A percentile compares a stretch with the other conserved stretches of the same genome.
These are phyloP conservation scores for Sebastes kiyomatsui DNA, from an alignment of 2,797 vertebrate genomes.

Conservation along the genomic window DNA sequence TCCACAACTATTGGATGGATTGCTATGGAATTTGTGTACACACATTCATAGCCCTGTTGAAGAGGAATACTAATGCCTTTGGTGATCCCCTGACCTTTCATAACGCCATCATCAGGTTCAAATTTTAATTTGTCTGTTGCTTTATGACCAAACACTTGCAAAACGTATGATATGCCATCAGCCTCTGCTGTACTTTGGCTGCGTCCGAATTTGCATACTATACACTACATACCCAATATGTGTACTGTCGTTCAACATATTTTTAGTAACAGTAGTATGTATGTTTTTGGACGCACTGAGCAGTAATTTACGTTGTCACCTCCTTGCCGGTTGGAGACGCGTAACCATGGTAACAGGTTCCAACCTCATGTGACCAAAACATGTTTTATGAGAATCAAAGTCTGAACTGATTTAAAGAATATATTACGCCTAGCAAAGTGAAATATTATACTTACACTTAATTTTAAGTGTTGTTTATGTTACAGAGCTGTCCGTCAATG, in stretches of 20 bases:
- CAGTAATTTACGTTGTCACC: background rate
- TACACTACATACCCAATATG: background rate
- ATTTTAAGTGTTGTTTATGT: too few species aligned
- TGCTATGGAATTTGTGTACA: background rate
- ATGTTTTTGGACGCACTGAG: background rate
- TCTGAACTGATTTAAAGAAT: too few species aligned
- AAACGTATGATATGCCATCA: background rate
- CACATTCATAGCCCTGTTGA: fast-evolving
- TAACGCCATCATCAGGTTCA: background rate
- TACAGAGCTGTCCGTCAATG: too few species aligned
- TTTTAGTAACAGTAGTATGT: background rate
- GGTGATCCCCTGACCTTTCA: too few species aligned
- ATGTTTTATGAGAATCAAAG: too few species aligned
- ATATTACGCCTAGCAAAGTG: background rate
- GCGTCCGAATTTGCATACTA: background rate
- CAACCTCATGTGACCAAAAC: too few species aligned
- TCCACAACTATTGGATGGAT: background rate
- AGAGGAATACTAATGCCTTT: background rate
- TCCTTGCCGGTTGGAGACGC: background rate
- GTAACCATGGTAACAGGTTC: background rate
- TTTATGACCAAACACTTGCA: background rate
- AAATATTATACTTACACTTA: background rate
- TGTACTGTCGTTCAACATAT: background rate
- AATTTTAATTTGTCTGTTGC: background rate
- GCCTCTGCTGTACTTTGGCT: background rate